These are phyloP conservation scores for Onychostoma macrolepis DNA, from an alignment of 2,113 vertebrate genomes.

Conservation along the genomic window DNA sequence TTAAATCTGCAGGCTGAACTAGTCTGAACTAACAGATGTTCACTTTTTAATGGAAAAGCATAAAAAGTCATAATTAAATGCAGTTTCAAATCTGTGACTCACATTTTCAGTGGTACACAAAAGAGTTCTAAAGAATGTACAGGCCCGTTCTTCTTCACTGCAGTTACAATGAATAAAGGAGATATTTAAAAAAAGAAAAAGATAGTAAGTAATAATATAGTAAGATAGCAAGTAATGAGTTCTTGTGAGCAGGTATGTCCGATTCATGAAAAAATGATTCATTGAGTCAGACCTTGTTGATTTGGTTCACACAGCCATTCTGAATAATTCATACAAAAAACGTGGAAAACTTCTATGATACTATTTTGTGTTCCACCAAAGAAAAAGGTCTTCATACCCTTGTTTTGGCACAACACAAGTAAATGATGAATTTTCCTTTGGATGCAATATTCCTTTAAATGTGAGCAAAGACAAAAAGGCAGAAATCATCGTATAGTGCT, in stretches of 20 bases:
- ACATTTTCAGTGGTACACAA: not conserved
- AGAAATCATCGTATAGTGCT: not conserved
- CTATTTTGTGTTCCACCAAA: not conserved
- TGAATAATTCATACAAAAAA: not conserved
- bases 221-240: not conserved
- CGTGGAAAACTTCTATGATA: not conserved
- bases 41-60: slow-evolving; percentile 1
- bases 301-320: not conserved
- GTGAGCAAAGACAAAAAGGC: not conserved
- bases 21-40: slow-evolving; percentile 1
- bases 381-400: not conserved
- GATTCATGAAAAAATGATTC: not conserved
- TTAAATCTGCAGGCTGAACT: not conserved
- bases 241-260: not conserved
- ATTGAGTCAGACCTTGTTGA: not conserved
- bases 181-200: too few relatives aligned
- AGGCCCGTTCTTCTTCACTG: not conserved
- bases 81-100: not conserved
- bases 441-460: not conserved
- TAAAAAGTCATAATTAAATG: not conserved
- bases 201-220: not conserved
- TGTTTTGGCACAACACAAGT: not conserved
- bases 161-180: not conserved
- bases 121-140: not conserved
- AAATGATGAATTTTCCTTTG: not conserved